Evolutionary conservation across 2,113 vertebrate genomes (phyloP).

Genomic region (Leucosticte australis): DNA sequence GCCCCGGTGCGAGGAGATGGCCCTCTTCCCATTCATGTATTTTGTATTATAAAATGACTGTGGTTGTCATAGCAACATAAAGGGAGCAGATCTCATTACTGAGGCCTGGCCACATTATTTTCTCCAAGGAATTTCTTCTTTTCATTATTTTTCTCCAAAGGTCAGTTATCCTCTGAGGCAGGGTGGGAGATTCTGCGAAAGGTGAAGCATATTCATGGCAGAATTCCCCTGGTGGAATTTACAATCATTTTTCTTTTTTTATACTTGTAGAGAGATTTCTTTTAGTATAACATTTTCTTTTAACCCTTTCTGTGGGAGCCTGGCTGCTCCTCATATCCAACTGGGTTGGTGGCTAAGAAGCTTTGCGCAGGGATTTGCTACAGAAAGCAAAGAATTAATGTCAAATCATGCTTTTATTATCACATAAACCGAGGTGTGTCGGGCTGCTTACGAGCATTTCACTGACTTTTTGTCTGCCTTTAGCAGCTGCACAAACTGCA

Average conservation of each 20-base stretch:
- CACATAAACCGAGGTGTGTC: background rate
- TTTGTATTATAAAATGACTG: conserved; percentile 83
- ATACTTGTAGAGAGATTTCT: conserved; percentile 70
- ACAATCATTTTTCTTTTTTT: conserved; percentile 89
- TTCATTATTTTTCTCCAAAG: conserved; percentile 94
- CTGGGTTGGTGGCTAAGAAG: background rate
- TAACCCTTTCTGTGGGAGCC: conserved; percentile 71
- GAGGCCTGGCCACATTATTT: conserved; percentile 85
- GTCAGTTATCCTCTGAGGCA: conserved; percentile 96
- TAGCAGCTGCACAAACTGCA: background rate
- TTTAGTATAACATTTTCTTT: conserved; percentile 66
- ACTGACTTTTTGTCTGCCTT: background rate
- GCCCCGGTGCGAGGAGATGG: conserved; percentile 53
- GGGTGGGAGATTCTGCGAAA: conserved; percentile 87
- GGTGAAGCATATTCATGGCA: conserved; percentile 90
- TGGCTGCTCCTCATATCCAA: background rate
- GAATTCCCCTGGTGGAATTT: conserved; percentile 85
- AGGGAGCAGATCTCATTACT: conserved; percentile 87
- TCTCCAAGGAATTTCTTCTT: conserved; percentile 89
- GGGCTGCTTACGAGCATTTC: rapidly evolving
- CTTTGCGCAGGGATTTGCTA: background rate
- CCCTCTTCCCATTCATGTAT: conserved; percentile 80
- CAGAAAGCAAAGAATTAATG: background rate
- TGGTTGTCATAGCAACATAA: conserved; percentile 81
- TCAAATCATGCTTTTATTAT: background rate